Percentiles rank a stretch among this genome's conserved stretches.
phyloP scores from a whole-genome alignment of 2,888 invertebrate genomes.

The Drosophila affinis region DNA sequence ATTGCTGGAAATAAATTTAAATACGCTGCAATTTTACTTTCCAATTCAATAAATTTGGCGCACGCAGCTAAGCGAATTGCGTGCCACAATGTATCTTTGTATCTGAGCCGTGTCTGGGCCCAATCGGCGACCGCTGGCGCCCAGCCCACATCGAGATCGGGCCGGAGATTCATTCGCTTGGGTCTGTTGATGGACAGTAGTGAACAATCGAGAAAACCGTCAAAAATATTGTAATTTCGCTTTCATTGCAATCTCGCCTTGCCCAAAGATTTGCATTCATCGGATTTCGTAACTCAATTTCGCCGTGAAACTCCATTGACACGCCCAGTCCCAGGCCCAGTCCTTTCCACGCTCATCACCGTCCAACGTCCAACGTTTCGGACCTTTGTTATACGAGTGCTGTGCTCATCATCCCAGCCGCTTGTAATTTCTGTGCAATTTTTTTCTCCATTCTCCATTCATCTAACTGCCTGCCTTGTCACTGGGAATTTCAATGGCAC shows the following conservation, averaged over 20 bases:
- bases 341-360: constrained; percentile 59
- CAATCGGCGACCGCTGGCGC: constrained; percentile 19
- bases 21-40: constrained; percentile 72
- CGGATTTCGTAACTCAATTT: constrained; percentile 52
- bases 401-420: constrained; percentile 19
- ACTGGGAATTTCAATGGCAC: constrained; percentile 32
- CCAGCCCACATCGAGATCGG: constrained; percentile 44
- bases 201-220: constrained; percentile 43
- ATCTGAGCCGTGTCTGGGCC: constrained; percentile 27
- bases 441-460: constrained; percentile 44
- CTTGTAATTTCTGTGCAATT: constrained; percentile 50
- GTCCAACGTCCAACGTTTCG: constrained; percentile 32
- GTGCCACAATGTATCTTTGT: constrained; percentile 35
- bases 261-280: constrained; percentile 57
- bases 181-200: constrained; percentile 54
- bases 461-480: constrained; percentile 22
- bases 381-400: constrained; percentile 40
- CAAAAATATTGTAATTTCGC: constrained; percentile 47
- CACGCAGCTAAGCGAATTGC: constrained; percentile 58
- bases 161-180: constrained; percentile 44
- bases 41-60: constrained; percentile 72
- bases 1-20: constrained; percentile 71
- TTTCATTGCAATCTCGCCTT: constrained; percentile 35
- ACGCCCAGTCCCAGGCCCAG: constrained; percentile 61
- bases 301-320: constrained; percentile 57